phyloP scores from a whole-genome alignment of 1,140 invertebrate genomes.

The Ectropis grisescens region DNA sequence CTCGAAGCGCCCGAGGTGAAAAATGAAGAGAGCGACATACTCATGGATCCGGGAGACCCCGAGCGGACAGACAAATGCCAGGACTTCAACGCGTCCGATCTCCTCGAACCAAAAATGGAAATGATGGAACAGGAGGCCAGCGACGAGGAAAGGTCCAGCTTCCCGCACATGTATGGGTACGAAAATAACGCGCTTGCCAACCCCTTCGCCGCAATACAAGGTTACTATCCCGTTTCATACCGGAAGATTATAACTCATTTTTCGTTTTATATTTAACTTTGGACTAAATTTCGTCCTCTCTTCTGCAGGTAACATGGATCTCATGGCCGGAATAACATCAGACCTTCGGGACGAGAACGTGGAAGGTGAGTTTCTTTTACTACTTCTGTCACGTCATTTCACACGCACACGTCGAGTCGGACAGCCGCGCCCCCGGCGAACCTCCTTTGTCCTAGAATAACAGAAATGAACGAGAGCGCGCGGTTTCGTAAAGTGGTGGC shows the following conservation, averaged over 20 bases:
- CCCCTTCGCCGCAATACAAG: slow-evolving; percentile 57
- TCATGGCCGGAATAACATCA: slow-evolving; percentile 50
- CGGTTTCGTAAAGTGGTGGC: slow-evolving; percentile 34
- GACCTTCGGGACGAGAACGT: slow-evolving; percentile 54
- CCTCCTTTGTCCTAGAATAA: slow-evolving; percentile 35
- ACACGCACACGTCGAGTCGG: slow-evolving; percentile 65
- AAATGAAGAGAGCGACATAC: slow-evolving; percentile 56
- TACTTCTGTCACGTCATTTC: slow-evolving; percentile 48
- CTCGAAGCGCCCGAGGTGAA: slow-evolving; percentile 63
- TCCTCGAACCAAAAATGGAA: slow-evolving; percentile 65
- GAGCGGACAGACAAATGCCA: slow-evolving; percentile 50
- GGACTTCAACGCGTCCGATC: slow-evolving; percentile 52
- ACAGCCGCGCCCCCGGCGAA: slow-evolving; percentile 67
- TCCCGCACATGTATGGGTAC: slow-evolving; percentile 49
- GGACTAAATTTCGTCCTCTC: slow-evolving; percentile 4
- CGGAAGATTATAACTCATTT: no score
- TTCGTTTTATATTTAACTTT: no score
- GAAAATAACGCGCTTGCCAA: slow-evolving; percentile 57
- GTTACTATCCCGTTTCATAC: slow-evolving; percentile 11
- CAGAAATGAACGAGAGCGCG: slow-evolving; percentile 32
- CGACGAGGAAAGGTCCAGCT: slow-evolving; percentile 54
- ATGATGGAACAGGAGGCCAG: slow-evolving; percentile 61
- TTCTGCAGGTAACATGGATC: slow-evolving; percentile 54
- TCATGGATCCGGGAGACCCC: slow-evolving; percentile 55
- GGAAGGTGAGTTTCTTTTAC: slow-evolving; percentile 47